Conservation (phyloP, 1,140 invertebrate species). For the Drosophila malerkotliana region DNA sequence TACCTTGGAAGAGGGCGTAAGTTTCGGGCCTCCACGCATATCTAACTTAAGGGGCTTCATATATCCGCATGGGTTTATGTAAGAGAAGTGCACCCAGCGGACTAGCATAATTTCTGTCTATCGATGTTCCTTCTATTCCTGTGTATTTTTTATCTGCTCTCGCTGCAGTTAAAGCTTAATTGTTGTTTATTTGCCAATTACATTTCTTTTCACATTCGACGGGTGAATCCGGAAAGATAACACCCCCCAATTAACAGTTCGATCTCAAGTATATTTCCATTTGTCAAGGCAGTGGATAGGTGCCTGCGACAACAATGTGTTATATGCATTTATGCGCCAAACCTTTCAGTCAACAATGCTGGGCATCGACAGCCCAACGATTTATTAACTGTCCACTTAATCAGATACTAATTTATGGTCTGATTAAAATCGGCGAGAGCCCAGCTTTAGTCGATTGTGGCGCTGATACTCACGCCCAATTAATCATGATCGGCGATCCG, state of each 20-base stretch:
- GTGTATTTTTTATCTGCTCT: slow-evolving; percentile 5
- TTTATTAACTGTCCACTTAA: slow-evolving; percentile 46
- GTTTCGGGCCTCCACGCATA: slow-evolving; percentile 1
- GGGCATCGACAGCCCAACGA: slow-evolving; percentile 13
- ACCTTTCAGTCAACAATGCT: slow-evolving; percentile 32
- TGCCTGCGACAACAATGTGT: slow-evolving; percentile 48
- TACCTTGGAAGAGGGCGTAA: slow-evolving; percentile 48
- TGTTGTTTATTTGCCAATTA: slow-evolving; percentile 3
- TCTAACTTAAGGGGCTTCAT: neutral
- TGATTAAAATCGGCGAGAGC: slow-evolving; percentile 33
- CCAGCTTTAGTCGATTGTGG: slow-evolving; percentile 10
- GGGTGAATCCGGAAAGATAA: slow-evolving; percentile 5
- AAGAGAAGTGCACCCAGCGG: slow-evolving; percentile 25
- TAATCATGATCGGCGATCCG: slow-evolving; percentile 59
- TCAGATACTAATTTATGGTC: slow-evolving; percentile 9
- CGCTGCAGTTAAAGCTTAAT: slow-evolving; percentile 12
- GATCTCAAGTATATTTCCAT: slow-evolving; percentile 13
- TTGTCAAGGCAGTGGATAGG: neutral
- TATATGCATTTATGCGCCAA: slow-evolving; percentile 10
- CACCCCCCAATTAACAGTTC: slow-evolving; percentile 17
- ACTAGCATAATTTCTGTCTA: slow-evolving; percentile 24
- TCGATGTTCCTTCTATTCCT: slow-evolving; percentile 25
- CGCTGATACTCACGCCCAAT: slow-evolving; percentile 67
- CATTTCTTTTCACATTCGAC: neutral
- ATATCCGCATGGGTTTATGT: slow-evolving; percentile 44